Percentiles rank a stretch among this genome's conserved stretches.
Conservation (phyloP, 2,888 invertebrate genomes). For the Orchesellides sinensis region DNA sequence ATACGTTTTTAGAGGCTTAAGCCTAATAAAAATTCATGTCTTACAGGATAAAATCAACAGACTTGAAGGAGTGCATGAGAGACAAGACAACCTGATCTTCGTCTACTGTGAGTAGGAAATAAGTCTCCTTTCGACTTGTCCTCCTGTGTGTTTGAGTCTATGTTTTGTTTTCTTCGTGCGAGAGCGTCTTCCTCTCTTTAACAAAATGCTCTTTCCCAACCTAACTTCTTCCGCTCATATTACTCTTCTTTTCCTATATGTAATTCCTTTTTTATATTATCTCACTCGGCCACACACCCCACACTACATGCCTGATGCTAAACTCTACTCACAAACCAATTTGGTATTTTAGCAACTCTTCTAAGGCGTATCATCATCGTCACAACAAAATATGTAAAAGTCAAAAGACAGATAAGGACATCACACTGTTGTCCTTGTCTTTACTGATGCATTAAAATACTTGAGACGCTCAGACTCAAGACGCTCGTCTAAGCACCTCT, state of each 20-base stretch:
- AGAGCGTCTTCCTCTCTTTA: neutral
- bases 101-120: neutral
- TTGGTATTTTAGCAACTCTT: too few species aligned
- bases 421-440: neutral
- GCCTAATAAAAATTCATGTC: constrained; percentile 50
- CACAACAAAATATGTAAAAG: neutral
- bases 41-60: constrained; percentile 17
- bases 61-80: constrained; percentile 4
- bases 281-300: neutral
- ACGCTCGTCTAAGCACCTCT: too few species aligned
- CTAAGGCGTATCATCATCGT: neutral
- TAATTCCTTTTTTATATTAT: neutral
- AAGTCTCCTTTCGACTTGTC: neutral
- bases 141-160: neutral
- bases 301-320: too few species aligned
- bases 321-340: too few species aligned
- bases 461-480: neutral
- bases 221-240: constrained; percentile 1
- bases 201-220: too few species aligned
- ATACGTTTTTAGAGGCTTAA: constrained; percentile 29
- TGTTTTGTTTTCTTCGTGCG: constrained; percentile 37
- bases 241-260: neutral
- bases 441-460: neutral
- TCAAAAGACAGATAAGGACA: neutral
- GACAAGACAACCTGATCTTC: constrained; percentile 13